Percentiles rank a stretch among this genome's conserved stretches.
Evolutionary conservation across 1,140 invertebrate genomes (phyloP).

Genomic region (Subanguina moxae): DNA sequence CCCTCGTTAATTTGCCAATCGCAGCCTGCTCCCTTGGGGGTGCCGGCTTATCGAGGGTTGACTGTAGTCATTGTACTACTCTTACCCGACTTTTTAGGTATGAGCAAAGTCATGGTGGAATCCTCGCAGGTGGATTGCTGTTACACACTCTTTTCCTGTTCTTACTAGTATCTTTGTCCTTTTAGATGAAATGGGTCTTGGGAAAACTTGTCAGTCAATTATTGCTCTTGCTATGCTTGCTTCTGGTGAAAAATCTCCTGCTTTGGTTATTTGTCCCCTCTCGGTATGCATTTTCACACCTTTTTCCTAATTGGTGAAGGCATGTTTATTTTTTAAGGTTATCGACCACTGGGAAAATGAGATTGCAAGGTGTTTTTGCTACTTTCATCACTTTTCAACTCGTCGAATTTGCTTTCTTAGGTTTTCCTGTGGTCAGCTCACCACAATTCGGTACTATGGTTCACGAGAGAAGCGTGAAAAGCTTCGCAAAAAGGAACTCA

Average conservation of each 20-base stretch:
- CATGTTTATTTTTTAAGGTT: constrained; percentile 16
- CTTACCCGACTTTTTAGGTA: too few relatives aligned
- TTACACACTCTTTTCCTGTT: too few relatives aligned
- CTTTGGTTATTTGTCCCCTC: constrained; percentile 60
- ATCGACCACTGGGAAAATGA: constrained; percentile 61
- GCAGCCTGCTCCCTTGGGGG: too few relatives aligned
- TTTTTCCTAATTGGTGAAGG: background rate
- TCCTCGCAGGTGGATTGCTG: constrained; percentile 4
- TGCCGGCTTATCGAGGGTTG: too few relatives aligned
- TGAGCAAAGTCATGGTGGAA: background rate
- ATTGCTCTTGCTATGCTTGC: constrained; percentile 55
- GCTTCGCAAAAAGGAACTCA: constrained; percentile 33
- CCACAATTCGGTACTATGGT: constrained; percentile 53
- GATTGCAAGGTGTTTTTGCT: constrained; percentile 55
- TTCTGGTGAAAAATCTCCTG: constrained; percentile 37
- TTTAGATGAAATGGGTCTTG: constrained; percentile 62
- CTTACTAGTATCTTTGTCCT: too few relatives aligned
- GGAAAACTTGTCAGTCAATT: constrained; percentile 62
- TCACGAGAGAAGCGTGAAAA: constrained; percentile 57
- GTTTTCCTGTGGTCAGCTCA: constrained; percentile 22
- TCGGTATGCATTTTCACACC: constrained; percentile 41
- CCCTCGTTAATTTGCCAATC: too few relatives aligned
- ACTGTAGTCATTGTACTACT: too few relatives aligned
- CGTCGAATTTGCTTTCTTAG: constrained; percentile 57
- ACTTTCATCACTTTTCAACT: constrained; percentile 12